Evolutionary conservation across 1,140 invertebrate species (phyloP).

Genomic region (Armadillidium nasatum): DNA sequence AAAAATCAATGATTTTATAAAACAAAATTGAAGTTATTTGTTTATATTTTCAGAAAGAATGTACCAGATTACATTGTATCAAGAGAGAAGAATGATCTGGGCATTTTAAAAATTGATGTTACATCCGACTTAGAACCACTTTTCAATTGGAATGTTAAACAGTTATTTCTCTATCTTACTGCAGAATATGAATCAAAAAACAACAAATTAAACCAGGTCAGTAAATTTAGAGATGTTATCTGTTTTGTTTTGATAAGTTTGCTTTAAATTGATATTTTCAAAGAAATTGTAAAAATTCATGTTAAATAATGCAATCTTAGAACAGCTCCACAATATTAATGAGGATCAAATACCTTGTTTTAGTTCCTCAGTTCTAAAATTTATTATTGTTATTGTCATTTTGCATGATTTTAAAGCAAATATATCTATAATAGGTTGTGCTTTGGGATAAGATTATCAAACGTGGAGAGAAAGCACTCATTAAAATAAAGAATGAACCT

Average conservation of each 20-base stretch:
- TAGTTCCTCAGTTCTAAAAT: too few relatives aligned
- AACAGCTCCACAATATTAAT: too few relatives aligned
- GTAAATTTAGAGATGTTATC: neutral
- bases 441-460: constrained; percentile 98
- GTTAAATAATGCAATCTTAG: too few relatives aligned
- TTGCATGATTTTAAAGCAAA: too few relatives aligned
- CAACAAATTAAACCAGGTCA: constrained; percentile 81
- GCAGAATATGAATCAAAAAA: constrained; percentile 88
- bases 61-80: constrained; percentile 92
- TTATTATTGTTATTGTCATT: too few relatives aligned
- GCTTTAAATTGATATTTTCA: too few relatives aligned
- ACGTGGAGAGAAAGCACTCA: constrained; percentile 81
- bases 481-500: constrained; percentile 91
- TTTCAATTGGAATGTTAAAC: constrained; percentile 99
- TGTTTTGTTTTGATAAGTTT: too few relatives aligned
- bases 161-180: constrained; percentile 92
- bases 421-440: too few relatives aligned
- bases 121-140: constrained; percentile 68
- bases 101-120: constrained; percentile 89
- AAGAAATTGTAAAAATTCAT: too few relatives aligned
- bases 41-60: constrained; percentile 70
- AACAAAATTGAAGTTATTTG: too few relatives aligned
- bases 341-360: too few relatives aligned
- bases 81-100: constrained; percentile 90
- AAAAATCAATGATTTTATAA: too few relatives aligned